These are phyloP conservation scores for Toxostoma redivivum DNA, from an alignment of 2,113 vertebrate species.

Conservation along the genomic window DNA sequence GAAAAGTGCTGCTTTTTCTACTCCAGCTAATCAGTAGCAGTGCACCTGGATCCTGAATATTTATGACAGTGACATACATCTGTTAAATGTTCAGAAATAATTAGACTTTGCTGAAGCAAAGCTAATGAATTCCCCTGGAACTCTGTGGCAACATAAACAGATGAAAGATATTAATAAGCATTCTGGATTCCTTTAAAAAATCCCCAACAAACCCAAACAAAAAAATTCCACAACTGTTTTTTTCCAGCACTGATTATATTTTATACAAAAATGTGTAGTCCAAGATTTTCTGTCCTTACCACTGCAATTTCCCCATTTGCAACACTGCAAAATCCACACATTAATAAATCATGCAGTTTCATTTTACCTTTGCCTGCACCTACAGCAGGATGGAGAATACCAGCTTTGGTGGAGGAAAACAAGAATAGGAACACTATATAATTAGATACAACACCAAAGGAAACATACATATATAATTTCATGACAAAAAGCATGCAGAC, in stretches of 20 bases:
- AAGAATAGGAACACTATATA: constrained; percentile 78
- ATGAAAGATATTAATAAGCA: constrained; percentile 1
- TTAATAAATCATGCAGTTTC: constrained; percentile 76
- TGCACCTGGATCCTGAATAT: constrained; percentile 33
- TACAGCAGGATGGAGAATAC: constrained; percentile 84
- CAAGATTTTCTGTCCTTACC: constrained; percentile 54
- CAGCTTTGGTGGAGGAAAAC: constrained; percentile 78
- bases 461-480: constrained; percentile 36
- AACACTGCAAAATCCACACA: constrained; percentile 71
- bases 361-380: constrained; percentile 91
- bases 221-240: background rate
- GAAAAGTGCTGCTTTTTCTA: background rate
- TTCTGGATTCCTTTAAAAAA: background rate
- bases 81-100: constrained; percentile 26
- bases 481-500: constrained; percentile 67
- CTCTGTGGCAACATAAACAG: constrained; percentile 26
- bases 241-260: background rate
- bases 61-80: background rate
- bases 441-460: constrained; percentile 71
- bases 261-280: background rate
- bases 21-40: background rate
- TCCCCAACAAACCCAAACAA: background rate
- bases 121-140: constrained; percentile 41
- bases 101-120: constrained; percentile 33
- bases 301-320: constrained; percentile 68